These are phyloP conservation scores for Dynastes hyllus DNA, from an alignment of 2,888 invertebrate genomes.

Conservation along the genomic window DNA sequence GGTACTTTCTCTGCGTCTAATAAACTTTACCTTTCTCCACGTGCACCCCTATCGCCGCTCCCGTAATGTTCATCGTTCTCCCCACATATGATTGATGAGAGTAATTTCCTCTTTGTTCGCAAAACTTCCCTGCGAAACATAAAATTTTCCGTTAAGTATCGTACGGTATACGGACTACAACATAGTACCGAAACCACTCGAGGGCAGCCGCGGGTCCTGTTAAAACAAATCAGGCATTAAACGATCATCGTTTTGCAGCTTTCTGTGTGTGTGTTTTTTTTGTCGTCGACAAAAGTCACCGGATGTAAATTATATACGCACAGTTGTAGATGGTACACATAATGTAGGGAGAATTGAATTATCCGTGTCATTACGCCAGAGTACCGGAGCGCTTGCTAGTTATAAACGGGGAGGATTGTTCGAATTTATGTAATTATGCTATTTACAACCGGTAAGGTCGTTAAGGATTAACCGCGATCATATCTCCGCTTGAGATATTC, in stretches of 20 bases:
- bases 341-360: constrained; percentile 31
- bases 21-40: background rate
- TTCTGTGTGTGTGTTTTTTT: background rate
- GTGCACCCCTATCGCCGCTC: background rate
- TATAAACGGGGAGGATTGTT: background rate
- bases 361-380: constrained; percentile 16
- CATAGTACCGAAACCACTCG: background rate
- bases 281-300: constrained; percentile 13
- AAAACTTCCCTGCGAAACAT: constrained; percentile 38
- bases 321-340: constrained; percentile 18
- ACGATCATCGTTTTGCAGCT: constrained; percentile 22
- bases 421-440: constrained; percentile 24
- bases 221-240: constrained; percentile 40
- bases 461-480: constrained; percentile 16
- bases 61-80: background rate
- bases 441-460: constrained; percentile 23
- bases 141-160: constrained; percentile 36
- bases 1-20: background rate
- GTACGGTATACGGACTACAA: background rate
- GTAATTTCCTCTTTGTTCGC: constrained; percentile 43
- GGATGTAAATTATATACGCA: constrained; percentile 23
- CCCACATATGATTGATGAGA: constrained; percentile 34
- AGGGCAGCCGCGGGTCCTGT: background rate
- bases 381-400: background rate
- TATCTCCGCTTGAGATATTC: no score